Evolutionary conservation across 2,888 invertebrate species (phyloP), one percentile per base, ranked within the genome.

Genomic region (Cacoxenus indagator): DNA sequence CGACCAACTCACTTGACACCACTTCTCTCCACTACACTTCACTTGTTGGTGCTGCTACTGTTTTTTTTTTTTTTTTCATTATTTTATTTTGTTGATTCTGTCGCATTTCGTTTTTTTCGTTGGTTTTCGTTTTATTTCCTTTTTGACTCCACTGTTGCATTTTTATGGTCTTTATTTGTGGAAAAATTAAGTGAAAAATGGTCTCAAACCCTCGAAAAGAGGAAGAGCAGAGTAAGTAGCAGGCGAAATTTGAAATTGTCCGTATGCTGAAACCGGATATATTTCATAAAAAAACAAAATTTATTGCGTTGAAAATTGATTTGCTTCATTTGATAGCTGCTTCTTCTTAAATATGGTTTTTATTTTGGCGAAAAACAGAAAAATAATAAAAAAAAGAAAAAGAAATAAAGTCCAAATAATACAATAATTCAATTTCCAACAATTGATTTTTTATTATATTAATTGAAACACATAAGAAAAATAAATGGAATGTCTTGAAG

Each of bases 241-340:
- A 2, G 22, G 31, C 4, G 31, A 51, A 5, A 51, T 3, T 4
- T 11, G 17, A 11, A 19, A 22, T 4, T 11, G 19, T 22, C 51
- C 51, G 4, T 8, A 51, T 4, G 51, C 9, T 5, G 51, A 19
- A 48, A 0, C n/a, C 48, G 17, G 17, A 57, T 29, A 29, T 17
- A 57, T 6, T 29, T 17, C n/a, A 4, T 22, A 17, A 57, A 57
- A 61, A 61, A 61, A 22, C 22, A 37, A 43, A 61, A 22, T 37
- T 61, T 61, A 37, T 61, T 61, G 22, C 22, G 37, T 61, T 43
- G 61, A 61, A 61, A 61, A 61, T 61, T 61, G 61, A 61, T 61
- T 61, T 61, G 22, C 4, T 61, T 61, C 9, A 11, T 55, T 19
- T 48, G 17, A 48, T n/a, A 48, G n/a, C 48, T 2, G 8, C 19